These are phyloP conservation scores for Sander lucioperca DNA, from an alignment of 2,113 vertebrate genomes.

Conservation along the genomic window DNA sequence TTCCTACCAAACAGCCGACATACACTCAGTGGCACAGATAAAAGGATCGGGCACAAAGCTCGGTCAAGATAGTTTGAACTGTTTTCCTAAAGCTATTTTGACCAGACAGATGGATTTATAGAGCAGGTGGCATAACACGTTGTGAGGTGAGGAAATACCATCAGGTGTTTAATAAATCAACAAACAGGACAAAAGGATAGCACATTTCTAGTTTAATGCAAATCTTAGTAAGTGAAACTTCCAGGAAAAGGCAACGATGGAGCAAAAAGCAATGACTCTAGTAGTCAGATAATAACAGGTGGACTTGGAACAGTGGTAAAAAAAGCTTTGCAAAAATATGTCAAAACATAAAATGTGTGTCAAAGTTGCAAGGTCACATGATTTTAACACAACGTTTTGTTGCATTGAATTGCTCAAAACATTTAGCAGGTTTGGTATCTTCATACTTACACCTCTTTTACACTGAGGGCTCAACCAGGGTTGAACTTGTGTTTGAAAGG, in stretches of 20 bases:
- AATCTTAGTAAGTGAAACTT: not conserved
- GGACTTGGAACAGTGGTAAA: not conserved
- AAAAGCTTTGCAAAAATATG: constrained; percentile 1
- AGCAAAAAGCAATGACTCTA: not conserved
- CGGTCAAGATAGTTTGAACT: not conserved
- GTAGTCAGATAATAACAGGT: not conserved
- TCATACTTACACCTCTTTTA: not conserved
- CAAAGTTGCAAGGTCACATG: not conserved
- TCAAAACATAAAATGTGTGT: not conserved
- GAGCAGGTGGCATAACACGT: not conserved
- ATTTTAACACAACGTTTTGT: not conserved
- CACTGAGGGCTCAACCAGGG: too few relatives aligned
- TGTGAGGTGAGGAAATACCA: not conserved
- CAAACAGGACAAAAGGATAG: not conserved
- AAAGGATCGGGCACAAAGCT: constrained; percentile 10
- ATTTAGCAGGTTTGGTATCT: not conserved
- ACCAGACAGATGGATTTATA: constrained; percentile 1
- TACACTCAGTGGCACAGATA: not conserved
- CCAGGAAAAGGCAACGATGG: not conserved
- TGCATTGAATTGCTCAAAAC: not conserved
- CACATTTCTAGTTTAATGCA: not conserved
- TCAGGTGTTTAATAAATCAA: not conserved
- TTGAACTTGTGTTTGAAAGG: too few relatives aligned
- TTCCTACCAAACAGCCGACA: not conserved
- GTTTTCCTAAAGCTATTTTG: not conserved